These are phyloP conservation scores for Cephalopholis sonnerati DNA, from an alignment of 2,113 vertebrate genomes.

Conservation along the genomic window DNA sequence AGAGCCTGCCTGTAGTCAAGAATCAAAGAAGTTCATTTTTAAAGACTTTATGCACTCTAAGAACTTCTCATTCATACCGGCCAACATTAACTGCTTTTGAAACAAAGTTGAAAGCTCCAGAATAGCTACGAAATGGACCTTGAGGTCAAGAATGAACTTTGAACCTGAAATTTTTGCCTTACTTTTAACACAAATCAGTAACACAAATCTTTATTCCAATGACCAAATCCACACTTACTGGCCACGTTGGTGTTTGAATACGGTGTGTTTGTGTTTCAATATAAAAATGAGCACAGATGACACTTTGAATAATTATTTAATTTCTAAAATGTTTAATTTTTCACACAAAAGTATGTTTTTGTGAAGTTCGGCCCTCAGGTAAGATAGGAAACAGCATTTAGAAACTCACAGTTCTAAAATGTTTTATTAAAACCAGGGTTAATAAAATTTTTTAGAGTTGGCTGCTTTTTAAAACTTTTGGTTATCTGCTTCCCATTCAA, in stretches of 20 bases:
- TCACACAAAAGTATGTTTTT: background rate
- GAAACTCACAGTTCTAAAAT: conserved; percentile 13
- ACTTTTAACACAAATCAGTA: background rate
- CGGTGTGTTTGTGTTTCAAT: background rate
- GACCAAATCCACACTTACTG: background rate
- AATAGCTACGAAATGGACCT: background rate
- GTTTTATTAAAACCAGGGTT: conserved; percentile 24
- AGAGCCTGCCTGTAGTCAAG: too few relatives aligned
- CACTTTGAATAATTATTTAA: background rate
- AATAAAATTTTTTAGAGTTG: conserved; percentile 20
- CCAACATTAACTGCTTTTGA: background rate
- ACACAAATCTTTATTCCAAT: background rate
- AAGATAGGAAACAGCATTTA: background rate
- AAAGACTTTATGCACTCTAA: background rate
- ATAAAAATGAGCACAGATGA: background rate
- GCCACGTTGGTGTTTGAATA: background rate
- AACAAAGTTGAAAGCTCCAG: background rate
- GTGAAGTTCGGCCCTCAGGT: background rate
- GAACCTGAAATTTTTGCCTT: background rate
- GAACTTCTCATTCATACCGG: too few relatives aligned
- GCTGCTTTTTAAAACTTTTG: background rate
- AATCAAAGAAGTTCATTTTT: background rate
- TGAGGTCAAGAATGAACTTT: background rate
- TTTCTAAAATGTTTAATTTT: background rate
- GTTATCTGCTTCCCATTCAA: background rate